phyloP scores from a whole-genome alignment of 2,888 invertebrate species.

The Eremobia ochroleuca region DNA sequence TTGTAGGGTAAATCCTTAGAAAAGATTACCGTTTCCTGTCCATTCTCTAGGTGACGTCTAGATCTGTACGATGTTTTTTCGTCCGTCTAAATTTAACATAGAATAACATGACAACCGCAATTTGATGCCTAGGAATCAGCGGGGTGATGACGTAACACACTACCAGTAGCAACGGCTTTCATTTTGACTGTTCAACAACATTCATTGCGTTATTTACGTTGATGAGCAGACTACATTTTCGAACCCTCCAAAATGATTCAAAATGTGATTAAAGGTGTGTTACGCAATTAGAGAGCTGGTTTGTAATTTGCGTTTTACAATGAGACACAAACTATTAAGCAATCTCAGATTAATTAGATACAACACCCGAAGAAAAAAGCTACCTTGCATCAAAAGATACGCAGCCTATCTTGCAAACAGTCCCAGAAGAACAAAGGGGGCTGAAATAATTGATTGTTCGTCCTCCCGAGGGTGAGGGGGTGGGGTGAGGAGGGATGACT shows the following conservation, averaged over 20 bases:
- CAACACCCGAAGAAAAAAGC: constrained; percentile 32
- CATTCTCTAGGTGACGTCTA: too few relatives aligned
- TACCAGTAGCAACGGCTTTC: neutral
- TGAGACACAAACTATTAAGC: neutral
- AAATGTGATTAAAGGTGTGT: too few relatives aligned
- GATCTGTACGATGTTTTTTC: too few relatives aligned
- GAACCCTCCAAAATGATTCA: neutral
- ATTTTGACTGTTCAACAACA: neutral
- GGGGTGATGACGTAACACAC: too few relatives aligned
- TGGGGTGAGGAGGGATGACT: constrained; percentile 68
- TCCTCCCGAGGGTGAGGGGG: constrained; percentile 62
- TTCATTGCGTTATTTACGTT: neutral
- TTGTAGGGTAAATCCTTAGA: too few relatives aligned
- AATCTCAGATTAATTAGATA: neutral
- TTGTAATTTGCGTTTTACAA: neutral
- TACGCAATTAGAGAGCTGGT: too few relatives aligned
- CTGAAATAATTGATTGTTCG: constrained; percentile 70
- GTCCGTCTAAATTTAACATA: too few relatives aligned
- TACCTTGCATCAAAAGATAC: constrained; percentile 30
- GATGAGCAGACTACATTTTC: too few relatives aligned
- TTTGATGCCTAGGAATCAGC: too few relatives aligned
- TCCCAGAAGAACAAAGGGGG: constrained; percentile 67
- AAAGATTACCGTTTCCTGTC: too few relatives aligned
- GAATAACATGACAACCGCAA: too few relatives aligned
- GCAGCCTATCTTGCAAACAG: constrained; percentile 34